Conservation (phyloP, 2,113 vertebrate genomes). For the Melanerpes aurifrons region DNA sequence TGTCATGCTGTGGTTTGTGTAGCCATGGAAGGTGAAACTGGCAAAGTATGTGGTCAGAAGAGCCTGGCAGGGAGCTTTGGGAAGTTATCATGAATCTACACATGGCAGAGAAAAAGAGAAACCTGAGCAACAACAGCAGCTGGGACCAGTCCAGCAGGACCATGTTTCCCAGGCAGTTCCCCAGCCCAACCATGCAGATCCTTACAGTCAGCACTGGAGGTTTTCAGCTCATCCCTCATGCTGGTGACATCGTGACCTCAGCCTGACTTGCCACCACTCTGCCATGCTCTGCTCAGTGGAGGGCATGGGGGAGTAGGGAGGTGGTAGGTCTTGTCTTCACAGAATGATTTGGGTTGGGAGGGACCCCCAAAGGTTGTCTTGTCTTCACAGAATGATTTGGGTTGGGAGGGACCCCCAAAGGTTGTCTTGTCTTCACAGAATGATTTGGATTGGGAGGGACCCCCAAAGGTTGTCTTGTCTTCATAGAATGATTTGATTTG, state of each 20-base stretch:
- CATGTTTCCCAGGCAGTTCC: background rate
- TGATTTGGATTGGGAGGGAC: too few species aligned
- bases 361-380: too few species aligned
- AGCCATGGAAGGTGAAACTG: background rate
- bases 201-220: too few species aligned
- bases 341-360: too few species aligned
- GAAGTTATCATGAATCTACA: background rate
- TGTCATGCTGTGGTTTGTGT: background rate
- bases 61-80: background rate
- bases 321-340: background rate
- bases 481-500: too few species aligned
- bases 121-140: background rate
- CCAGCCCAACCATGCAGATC: fast-evolving
- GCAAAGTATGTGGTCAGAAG: background rate
- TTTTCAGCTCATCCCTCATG: background rate
- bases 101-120: background rate
- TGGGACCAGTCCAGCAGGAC: background rate
- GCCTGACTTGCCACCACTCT: background rate
- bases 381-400: too few species aligned
- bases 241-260: background rate
- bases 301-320: background rate
- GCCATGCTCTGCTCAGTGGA: fast-evolving
- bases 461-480: too few species aligned
- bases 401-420: too few species aligned
- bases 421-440: too few species aligned